Conservation (phyloP, 2,113 vertebrate species). For the Prionailurus viverrinus region DNA sequence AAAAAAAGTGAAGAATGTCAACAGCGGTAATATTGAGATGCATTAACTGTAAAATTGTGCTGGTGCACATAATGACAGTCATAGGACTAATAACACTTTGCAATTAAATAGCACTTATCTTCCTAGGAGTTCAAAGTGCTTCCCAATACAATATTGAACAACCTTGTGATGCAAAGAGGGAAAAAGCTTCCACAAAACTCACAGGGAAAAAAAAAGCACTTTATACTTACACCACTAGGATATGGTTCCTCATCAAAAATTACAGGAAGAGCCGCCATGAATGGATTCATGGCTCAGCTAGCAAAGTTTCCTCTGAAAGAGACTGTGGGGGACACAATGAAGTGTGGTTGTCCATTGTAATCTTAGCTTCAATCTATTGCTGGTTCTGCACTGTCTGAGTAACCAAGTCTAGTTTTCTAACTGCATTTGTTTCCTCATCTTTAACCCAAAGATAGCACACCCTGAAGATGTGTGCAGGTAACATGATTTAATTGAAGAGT, state of each 20-base stretch:
- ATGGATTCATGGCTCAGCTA: not conserved
- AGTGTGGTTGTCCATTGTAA: not conserved
- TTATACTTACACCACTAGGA: not conserved
- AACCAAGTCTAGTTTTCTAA: not conserved
- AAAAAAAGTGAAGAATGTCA: conserved; percentile 71
- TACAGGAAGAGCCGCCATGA: not conserved
- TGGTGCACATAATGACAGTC: conserved; percentile 55
- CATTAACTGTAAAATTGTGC: conserved; percentile 77
- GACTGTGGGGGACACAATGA: not conserved
- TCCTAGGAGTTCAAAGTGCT: conserved; percentile 77
- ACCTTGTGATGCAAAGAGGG: conserved; percentile 13
- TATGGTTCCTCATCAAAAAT: not conserved
- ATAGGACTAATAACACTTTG: conserved; percentile 79
- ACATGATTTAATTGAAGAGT: not conserved
- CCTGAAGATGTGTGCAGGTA: not conserved
- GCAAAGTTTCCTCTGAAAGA: not conserved
- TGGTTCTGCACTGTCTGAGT: not conserved
- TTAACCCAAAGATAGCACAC: not conserved
- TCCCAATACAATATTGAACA: conserved; percentile 70
- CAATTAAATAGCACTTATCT: conserved; percentile 81
- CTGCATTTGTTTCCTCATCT: conserved; percentile 15
- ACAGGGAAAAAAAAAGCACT: not conserved
- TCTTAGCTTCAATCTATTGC: not conserved
- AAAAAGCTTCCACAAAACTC: conserved; percentile 37
- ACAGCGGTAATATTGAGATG: conserved; percentile 75